Percentiles rank a stretch among this genome's conserved stretches.
These are phyloP conservation scores for Cerastis leucographa DNA, from an alignment of 2,888 invertebrate species.

Conservation along the genomic window DNA sequence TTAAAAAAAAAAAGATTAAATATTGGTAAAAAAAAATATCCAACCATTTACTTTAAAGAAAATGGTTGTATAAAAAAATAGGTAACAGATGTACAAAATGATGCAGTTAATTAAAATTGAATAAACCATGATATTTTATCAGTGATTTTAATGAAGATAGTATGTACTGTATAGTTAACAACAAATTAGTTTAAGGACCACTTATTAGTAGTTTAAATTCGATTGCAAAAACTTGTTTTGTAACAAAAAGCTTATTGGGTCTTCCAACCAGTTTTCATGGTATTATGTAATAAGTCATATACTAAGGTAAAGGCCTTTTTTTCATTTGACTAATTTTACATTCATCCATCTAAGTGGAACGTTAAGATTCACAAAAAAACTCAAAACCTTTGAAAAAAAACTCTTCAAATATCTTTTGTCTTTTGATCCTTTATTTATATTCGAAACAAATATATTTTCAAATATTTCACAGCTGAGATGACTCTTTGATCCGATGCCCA, in stretches of 20 bases:
- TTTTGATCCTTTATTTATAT: slow-evolving; percentile 28
- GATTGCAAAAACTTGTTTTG: neutral
- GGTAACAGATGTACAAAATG: neutral
- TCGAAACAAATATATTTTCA: slow-evolving; percentile 30
- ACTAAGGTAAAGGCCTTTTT: neutral
- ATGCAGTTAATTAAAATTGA: neutral
- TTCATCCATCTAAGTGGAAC: slow-evolving; percentile 7
- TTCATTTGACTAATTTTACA: slow-evolving; percentile 8
- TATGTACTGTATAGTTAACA: neutral
- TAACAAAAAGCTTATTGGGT: neutral
- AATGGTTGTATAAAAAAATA: neutral
- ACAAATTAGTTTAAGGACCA: neutral
- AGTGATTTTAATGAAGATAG: neutral
- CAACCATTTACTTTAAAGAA: too few species aligned
- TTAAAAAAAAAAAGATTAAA: too few species aligned
- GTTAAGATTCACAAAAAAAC: slow-evolving; percentile 9
- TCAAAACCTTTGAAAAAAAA: slow-evolving; percentile 6
- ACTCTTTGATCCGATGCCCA: slow-evolving; percentile 47
- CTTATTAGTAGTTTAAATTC: neutral
- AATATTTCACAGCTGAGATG: slow-evolving; percentile 41
- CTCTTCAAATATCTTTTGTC: slow-evolving; percentile 28
- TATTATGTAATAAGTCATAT: neutral
- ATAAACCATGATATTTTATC: neutral
- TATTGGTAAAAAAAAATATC: too few species aligned
- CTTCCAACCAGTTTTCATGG: neutral